phyloP scores from a whole-genome alignment of 2,888 invertebrate species.

The Amphipoea lucens region DNA sequence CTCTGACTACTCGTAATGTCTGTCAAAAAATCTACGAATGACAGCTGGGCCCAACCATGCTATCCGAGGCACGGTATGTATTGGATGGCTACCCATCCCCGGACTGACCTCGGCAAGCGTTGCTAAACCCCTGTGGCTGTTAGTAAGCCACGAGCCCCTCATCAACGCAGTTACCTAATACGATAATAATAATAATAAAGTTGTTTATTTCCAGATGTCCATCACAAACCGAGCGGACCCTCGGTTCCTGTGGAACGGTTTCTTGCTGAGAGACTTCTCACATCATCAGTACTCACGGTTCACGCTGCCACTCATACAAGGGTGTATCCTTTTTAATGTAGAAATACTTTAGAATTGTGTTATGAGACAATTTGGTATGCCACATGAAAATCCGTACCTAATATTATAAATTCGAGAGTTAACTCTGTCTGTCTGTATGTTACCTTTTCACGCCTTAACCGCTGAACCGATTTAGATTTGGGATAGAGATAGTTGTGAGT shows the following conservation, averaged over 20 bases:
- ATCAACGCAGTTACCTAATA: not conserved
- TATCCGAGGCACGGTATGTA: slow-evolving; percentile 76
- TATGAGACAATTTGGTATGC: not conserved
- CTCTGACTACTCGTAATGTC: no score
- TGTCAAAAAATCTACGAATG: no score
- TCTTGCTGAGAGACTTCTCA: slow-evolving; percentile 94
- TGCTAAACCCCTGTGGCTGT: not conserved
- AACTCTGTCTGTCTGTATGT: no score
- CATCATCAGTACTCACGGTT: slow-evolving; percentile 94
- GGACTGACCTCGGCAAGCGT: not conserved
- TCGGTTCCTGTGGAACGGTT: slow-evolving; percentile 98
- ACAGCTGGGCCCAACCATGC: no score
- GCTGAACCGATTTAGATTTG: no score
- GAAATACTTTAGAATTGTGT: not conserved
- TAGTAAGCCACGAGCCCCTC: not conserved
- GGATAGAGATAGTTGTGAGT: no score
- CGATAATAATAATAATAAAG: not conserved
- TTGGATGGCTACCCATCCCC: not conserved
- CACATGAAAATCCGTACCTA: not conserved
- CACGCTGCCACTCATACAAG: slow-evolving; percentile 97
- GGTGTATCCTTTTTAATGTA: slow-evolving; percentile 93
- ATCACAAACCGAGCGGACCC: slow-evolving; percentile 95
- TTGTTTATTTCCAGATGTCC: slow-evolving; percentile 90
- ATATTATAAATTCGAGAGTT: no score
- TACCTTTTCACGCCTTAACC: no score